phyloP scores from a whole-genome alignment of 2,797 vertebrate genomes.

The Cryptoprocta ferox region DNA sequence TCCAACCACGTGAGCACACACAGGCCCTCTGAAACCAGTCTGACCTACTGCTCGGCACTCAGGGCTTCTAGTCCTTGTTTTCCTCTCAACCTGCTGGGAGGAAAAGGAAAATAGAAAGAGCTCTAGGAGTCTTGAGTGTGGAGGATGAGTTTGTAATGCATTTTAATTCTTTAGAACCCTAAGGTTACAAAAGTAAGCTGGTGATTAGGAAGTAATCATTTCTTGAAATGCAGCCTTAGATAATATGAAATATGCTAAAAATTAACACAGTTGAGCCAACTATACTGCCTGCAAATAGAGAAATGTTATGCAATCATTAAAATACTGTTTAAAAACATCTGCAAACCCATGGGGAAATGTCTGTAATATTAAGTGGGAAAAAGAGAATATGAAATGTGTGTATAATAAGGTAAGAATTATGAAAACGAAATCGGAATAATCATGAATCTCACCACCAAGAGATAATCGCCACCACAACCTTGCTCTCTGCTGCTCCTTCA shows the following conservation, averaged over 20 bases:
- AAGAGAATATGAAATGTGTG: not conserved
- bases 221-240: not conserved
- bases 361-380: conserved; percentile 9
- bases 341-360: conserved; percentile 27
- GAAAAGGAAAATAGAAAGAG: not conserved
- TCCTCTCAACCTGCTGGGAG: not conserved
- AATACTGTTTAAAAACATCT: conserved; percentile 39
- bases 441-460: not conserved
- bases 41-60: not conserved
- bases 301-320: not conserved
- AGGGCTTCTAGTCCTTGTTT: not conserved
- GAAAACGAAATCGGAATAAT: not conserved
- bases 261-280: conserved; percentile 14
- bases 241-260: not conserved
- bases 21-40: not conserved
- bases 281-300: conserved; percentile 40
- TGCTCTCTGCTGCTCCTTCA: not conserved
- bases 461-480: not conserved
- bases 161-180: conserved; percentile 3
- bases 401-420: not conserved
- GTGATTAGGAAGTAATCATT: not conserved
- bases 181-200: not conserved
- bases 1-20: not conserved
- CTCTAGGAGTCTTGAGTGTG: not conserved
- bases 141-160: not conserved